Evolutionary conservation across 2,888 invertebrate species (phyloP).

Genomic region (Pheosia gnoma): DNA sequence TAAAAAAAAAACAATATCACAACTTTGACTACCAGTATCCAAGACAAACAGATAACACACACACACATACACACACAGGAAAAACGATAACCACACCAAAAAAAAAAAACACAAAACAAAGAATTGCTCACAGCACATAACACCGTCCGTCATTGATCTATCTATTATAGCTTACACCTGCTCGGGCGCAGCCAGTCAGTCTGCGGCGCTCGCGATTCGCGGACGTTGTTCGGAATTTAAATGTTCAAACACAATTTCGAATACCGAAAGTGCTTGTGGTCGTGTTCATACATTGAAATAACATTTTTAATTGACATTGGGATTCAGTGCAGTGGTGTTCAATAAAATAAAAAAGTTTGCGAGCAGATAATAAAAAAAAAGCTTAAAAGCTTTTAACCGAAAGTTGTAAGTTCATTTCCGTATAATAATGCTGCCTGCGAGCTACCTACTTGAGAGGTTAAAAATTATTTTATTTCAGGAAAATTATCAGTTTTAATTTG

Average conservation of each 20-base stretch:
- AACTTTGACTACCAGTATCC: slow-evolving; percentile 1
- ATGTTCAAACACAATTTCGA: slow-evolving; percentile 5
- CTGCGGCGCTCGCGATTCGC: slow-evolving; percentile 33
- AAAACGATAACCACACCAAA: slow-evolving; percentile 15
- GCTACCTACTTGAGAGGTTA: neutral
- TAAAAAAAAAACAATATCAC: neutral
- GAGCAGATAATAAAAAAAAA: neutral
- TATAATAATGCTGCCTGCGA: neutral
- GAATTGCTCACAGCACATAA: slow-evolving; percentile 45
- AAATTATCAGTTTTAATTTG: neutral
- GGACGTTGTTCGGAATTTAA: slow-evolving; percentile 25
- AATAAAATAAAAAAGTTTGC: neutral
- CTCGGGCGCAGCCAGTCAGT: slow-evolving; percentile 52
- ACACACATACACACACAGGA: slow-evolving; percentile 26
- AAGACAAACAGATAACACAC: slow-evolving; percentile 17
- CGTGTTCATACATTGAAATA: slow-evolving; percentile 12
- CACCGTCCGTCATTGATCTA: slow-evolving; percentile 58
- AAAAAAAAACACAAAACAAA: slow-evolving; percentile 23
- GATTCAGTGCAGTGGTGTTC: neutral
- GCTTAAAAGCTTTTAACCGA: neutral
- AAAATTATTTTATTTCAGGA: slow-evolving; percentile 3
- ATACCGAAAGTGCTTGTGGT: slow-evolving; percentile 15
- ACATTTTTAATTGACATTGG: slow-evolving; percentile 5
- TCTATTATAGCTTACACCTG: slow-evolving; percentile 59
- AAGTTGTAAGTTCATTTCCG: slow-evolving; percentile 5